Evolutionary conservation across 2,888 invertebrate species (phyloP).

Genomic region (Hybos culiciformis): DNA sequence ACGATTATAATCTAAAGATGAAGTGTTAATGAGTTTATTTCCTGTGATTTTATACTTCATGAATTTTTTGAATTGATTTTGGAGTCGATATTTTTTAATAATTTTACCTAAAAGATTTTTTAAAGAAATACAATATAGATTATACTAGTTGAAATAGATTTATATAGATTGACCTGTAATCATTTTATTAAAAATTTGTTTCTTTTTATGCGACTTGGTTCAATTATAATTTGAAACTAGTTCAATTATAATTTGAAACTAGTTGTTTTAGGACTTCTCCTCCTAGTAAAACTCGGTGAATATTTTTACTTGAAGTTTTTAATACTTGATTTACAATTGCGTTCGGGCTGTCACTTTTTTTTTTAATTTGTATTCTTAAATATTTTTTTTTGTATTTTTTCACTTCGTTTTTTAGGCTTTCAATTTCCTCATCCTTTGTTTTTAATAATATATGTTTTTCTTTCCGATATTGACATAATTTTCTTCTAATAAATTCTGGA

Average conservation of each 20-base stretch:
- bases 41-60: neutral
- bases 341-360: neutral
- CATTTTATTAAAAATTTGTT: neutral
- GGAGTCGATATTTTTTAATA: neutral
- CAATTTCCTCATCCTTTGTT: neutral
- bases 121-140: neutral
- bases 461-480: neutral
- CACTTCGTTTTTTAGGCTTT: neutral
- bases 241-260: too few species aligned
- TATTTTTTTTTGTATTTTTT: neutral
- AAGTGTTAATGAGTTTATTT: neutral
- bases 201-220: neutral
- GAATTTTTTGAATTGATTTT: neutral
- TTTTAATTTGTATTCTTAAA: neutral
- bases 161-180: neutral
- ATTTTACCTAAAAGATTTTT: neutral
- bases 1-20: too few species aligned
- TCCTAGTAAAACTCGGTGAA: neutral
- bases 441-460: neutral
- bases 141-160: neutral
- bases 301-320: neutral
- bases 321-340: neutral
- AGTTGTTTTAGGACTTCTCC: neutral
- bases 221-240: neutral
- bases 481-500: neutral